These are phyloP conservation scores for Amphiprion ocellaris DNA, from an alignment of 2,113 vertebrate species.

Conservation along the genomic window DNA sequence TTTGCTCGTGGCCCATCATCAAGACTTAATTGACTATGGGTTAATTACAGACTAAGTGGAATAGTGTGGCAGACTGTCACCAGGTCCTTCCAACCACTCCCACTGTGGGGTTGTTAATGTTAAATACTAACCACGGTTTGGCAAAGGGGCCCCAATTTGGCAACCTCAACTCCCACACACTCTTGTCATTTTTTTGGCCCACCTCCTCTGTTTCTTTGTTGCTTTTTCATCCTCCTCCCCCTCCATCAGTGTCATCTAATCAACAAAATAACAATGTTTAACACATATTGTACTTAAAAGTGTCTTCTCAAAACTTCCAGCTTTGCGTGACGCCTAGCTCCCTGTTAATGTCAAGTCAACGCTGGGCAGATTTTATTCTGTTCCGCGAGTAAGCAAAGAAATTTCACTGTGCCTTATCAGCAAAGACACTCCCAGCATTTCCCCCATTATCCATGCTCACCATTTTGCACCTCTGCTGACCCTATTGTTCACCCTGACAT, in stretches of 20 bases:
- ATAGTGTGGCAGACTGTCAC: constrained; percentile 72
- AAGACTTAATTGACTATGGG: constrained; percentile 77
- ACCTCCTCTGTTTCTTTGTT: constrained; percentile 61
- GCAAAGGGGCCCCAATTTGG: constrained; percentile 68
- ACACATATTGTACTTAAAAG: constrained; percentile 23
- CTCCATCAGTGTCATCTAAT: constrained; percentile 45
- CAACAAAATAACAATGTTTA: constrained; percentile 47
- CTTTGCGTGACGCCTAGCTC: constrained; percentile 1
- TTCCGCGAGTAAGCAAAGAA: neutral
- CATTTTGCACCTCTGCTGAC: constrained; percentile 32
- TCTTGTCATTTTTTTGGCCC: constrained; percentile 64
- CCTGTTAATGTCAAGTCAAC: constrained; percentile 2
- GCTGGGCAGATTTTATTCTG: constrained; percentile 5
- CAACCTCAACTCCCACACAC: constrained; percentile 74
- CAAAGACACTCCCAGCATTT: constrained; percentile 1
- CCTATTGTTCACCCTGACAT: constrained; percentile 28
- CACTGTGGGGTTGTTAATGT: constrained; percentile 82
- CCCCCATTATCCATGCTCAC: neutral
- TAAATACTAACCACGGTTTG: constrained; percentile 72
- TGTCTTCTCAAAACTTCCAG: constrained; percentile 4
- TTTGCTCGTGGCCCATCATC: constrained; percentile 68
- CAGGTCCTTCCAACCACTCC: constrained; percentile 72
- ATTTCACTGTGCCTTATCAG: constrained; percentile 31
- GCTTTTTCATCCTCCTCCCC: constrained; percentile 47
- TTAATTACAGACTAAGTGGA: constrained; percentile 80